These are phyloP conservation scores for Sorex maritimensis DNA, from an alignment of 2,797 vertebrate species.

Conservation along the genomic window DNA sequence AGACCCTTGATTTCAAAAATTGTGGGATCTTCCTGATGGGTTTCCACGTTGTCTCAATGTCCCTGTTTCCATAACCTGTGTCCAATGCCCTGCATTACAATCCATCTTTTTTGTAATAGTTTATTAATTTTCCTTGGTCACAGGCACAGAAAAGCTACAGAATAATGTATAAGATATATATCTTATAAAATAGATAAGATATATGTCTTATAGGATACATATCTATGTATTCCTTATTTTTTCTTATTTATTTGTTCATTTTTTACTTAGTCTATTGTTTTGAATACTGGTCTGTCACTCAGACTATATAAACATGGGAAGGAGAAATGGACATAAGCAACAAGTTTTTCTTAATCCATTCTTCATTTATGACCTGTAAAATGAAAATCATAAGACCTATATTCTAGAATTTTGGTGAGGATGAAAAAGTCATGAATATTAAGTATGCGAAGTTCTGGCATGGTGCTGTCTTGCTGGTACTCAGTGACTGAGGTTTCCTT, in stretches of 20 bases:
- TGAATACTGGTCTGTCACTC: too few species aligned
- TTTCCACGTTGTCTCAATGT: neutral
- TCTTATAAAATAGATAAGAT: too few species aligned
- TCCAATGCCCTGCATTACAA: neutral
- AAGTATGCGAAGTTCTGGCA: neutral
- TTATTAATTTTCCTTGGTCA: neutral
- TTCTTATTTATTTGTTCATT: too few species aligned
- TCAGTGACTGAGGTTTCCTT: neutral
- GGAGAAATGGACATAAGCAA: too few species aligned
- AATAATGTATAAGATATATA: neutral
- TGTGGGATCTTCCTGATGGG: neutral
- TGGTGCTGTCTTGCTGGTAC: neutral
- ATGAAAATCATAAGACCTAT: neutral
- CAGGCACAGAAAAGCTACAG: neutral
- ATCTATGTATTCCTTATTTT: too few species aligned
- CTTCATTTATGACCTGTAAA: too few species aligned
- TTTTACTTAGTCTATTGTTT: too few species aligned
- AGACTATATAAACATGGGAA: too few species aligned
- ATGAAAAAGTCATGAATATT: neutral
- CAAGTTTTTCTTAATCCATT: too few species aligned
- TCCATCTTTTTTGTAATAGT: conserved; percentile 42
- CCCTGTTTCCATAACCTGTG: neutral
- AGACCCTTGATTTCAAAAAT: neutral
- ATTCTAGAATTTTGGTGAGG: conserved; percentile 20
- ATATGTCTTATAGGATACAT: too few species aligned